phyloP scores from a whole-genome alignment of 2,888 invertebrate species.

The Leptarthrus brevirostris region DNA sequence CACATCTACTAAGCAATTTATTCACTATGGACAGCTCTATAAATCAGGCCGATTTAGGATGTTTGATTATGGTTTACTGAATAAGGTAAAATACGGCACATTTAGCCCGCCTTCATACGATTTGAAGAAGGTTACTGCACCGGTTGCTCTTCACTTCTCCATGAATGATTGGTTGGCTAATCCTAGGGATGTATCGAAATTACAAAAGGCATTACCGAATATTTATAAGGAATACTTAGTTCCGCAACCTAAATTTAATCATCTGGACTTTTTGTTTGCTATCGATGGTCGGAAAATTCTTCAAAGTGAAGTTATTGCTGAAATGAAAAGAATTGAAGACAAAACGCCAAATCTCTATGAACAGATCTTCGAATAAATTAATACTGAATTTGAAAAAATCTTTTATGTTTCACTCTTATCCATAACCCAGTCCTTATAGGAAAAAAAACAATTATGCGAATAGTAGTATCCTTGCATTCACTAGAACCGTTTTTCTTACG shows the following conservation, averaged over 20 bases:
- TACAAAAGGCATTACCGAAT: constrained; percentile 67
- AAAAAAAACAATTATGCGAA: no score
- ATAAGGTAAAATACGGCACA: constrained; percentile 61
- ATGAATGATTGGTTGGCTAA: constrained; percentile 73
- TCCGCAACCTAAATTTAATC: constrained; percentile 67
- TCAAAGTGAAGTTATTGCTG: constrained; percentile 46
- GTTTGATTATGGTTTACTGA: constrained; percentile 62
- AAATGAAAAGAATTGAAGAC: constrained; percentile 38
- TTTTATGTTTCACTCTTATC: no score
- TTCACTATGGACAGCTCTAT: constrained; percentile 70
- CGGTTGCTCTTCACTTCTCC: constrained; percentile 67
- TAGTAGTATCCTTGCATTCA: no score
- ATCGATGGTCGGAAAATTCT: constrained; percentile 56
- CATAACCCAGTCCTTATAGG: no score
- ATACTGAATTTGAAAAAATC: no score
- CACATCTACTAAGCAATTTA: constrained; percentile 69
- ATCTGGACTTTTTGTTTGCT: constrained; percentile 66
- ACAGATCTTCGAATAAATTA: no score
- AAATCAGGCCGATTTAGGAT: constrained; percentile 59
- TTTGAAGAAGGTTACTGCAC: constrained; percentile 62
- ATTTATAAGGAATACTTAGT: constrained; percentile 68
- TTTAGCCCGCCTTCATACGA: constrained; percentile 63
- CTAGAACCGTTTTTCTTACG: no score
- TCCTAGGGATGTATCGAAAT: constrained; percentile 67
- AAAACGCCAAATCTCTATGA: no score